Evolutionary conservation across 1,140 invertebrate species (phyloP).

Genomic region (Belonocnema kinseyi): DNA sequence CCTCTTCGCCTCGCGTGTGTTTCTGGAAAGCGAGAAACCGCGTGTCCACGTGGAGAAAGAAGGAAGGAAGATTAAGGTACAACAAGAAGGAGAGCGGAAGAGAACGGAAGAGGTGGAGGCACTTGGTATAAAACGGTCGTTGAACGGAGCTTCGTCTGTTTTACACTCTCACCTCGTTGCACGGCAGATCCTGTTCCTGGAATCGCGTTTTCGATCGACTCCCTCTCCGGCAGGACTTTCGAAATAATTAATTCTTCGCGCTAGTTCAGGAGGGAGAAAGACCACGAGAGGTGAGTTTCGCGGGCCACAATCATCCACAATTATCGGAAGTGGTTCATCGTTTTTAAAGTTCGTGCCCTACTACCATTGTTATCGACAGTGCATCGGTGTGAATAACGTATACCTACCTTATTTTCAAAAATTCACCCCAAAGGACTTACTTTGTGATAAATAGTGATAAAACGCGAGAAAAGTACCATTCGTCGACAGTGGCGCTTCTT

Average conservation of each 20-base stretch:
- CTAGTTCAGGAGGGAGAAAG: slow-evolving; percentile 44
- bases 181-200: slow-evolving; percentile 45
- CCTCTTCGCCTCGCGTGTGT: slow-evolving; percentile 38
- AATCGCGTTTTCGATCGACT: slow-evolving; percentile 44
- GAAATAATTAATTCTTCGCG: slow-evolving; percentile 49
- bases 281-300: slow-evolving; percentile 50
- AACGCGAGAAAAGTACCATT: background rate
- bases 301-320: background rate
- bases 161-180: slow-evolving; percentile 68
- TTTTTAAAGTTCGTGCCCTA: background rate
- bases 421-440: background rate
- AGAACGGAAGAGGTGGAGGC: slow-evolving; percentile 58
- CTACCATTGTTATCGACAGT: background rate
- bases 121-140: slow-evolving; percentile 71
- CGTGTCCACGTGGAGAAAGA: slow-evolving; percentile 51
- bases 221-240: slow-evolving; percentile 36
- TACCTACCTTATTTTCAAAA: background rate
- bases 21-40: slow-evolving; percentile 53
- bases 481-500: slow-evolving; percentile 1
- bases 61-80: slow-evolving; percentile 60
- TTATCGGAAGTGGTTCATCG: background rate
- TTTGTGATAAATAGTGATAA: slow-evolving; percentile 28
- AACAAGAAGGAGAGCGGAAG: slow-evolving; percentile 61
- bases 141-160: slow-evolving; percentile 67
- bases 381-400: background rate